Evolutionary conservation across 2,888 invertebrate species (phyloP).

Genomic region (Drosophila kanekoi): DNA sequence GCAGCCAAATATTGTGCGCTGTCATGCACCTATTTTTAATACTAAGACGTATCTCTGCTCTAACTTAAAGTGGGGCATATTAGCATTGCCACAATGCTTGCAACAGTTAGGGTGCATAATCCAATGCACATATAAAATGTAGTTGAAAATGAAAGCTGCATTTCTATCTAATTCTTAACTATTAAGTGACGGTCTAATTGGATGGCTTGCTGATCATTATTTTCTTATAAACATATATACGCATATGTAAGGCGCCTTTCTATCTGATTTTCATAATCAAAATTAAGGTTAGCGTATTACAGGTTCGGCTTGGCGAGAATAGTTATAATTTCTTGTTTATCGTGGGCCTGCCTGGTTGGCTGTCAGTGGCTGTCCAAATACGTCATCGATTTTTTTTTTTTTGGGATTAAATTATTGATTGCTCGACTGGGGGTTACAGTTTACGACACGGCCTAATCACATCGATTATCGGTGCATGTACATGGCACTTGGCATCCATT

Average conservation of each 20-base stretch:
- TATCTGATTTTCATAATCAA: too few relatives aligned
- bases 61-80: not conserved
- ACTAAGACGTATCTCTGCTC: slow-evolving; percentile 40
- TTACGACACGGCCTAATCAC: slow-evolving; percentile 76
- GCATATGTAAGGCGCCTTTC: too few relatives aligned
- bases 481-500: slow-evolving; percentile 64
- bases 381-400: slow-evolving; percentile 57
- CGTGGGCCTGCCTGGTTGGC: slow-evolving; percentile 53
- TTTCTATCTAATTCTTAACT: too few relatives aligned
- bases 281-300: slow-evolving; percentile 40
- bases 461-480: slow-evolving; percentile 74
- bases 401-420: slow-evolving; percentile 66
- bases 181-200: too few relatives aligned
- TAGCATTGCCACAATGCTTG: not conserved
- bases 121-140: too few relatives aligned
- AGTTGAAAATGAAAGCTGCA: too few relatives aligned
- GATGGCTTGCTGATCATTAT: too few relatives aligned
- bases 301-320: not conserved
- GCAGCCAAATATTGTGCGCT: slow-evolving; percentile 53
- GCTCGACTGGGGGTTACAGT: slow-evolving; percentile 60
- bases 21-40: slow-evolving; percentile 72
- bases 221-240: too few relatives aligned
- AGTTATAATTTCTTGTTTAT: slow-evolving; percentile 28
- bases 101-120: too few relatives aligned
- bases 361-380: slow-evolving; percentile 76